Percentiles rank a stretch among this genome's conserved stretches.
phyloP scores from a whole-genome alignment of 2,113 vertebrate species.

The Pygoscelis adeliae region DNA sequence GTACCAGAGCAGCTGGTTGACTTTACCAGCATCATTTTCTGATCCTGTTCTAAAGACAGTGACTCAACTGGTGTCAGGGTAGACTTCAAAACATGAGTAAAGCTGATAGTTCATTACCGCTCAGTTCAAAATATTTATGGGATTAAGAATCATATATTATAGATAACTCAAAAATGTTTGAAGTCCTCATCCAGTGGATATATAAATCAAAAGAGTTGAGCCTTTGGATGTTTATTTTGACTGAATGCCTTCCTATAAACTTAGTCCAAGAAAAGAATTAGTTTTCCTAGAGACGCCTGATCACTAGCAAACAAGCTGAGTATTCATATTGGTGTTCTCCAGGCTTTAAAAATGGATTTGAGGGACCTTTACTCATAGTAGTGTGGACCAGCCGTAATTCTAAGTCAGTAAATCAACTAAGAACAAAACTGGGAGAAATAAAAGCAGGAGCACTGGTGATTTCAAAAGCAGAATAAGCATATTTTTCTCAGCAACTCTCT shows the following conservation, averaged over 20 bases:
- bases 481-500: background rate
- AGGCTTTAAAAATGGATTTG: background rate
- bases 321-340: background rate
- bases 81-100: background rate
- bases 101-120: background rate
- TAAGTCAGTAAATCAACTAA: background rate
- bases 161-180: background rate
- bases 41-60: background rate
- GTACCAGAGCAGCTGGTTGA: background rate
- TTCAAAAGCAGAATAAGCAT: background rate
- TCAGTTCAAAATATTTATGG: background rate
- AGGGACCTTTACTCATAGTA: background rate
- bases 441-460: background rate
- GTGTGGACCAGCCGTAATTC: background rate
- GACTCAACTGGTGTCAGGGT: background rate
- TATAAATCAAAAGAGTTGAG: background rate
- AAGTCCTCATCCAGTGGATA: background rate
- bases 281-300: background rate
- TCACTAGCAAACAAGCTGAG: background rate
- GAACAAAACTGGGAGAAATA: background rate
- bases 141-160: background rate
- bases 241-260: background rate
- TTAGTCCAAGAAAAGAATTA: background rate
- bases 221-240: background rate
- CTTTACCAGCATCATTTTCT: background rate